These are phyloP conservation scores for Cryptoleucopteryx plumbea DNA, from an alignment of 2,113 vertebrate species.

Conservation along the genomic window DNA sequence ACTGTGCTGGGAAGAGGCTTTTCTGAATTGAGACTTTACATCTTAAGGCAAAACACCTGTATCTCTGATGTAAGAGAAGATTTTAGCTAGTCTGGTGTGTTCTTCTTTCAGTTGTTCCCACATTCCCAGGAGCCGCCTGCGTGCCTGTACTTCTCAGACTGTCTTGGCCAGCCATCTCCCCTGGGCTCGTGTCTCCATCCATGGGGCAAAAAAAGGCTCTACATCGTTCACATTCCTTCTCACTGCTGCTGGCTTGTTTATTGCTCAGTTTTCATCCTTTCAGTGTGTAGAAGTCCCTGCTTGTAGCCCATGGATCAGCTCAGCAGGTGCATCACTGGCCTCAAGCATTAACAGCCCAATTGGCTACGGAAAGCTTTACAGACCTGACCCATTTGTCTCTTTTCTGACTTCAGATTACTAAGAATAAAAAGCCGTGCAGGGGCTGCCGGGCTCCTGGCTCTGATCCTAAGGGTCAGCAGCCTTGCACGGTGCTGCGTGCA, in stretches of 20 bases:
- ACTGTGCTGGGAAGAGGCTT: not conserved
- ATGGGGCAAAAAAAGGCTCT: not conserved
- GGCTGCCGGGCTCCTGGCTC: not conserved
- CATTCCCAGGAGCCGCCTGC: fast-evolving
- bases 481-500: fast-evolving
- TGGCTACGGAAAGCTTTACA: not conserved
- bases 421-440: not conserved
- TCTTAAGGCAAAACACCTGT: not conserved
- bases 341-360: not conserved
- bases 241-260: not conserved
- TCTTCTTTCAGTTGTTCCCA: not conserved
- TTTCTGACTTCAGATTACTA: not conserved
- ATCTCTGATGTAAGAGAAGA: not conserved
- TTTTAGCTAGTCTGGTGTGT: not conserved
- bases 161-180: not conserved
- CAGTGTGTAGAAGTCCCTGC: not conserved
- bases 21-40: not conserved
- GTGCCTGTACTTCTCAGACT: not conserved
- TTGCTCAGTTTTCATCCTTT: not conserved
- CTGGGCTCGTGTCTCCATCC: not conserved
- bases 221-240: not conserved
- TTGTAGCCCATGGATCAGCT: not conserved
- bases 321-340: not conserved
- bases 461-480: not conserved
- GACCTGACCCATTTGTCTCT: not conserved